These are phyloP conservation scores for Atherinomorus stipes DNA, from an alignment of 2,113 vertebrate species.

Conservation along the genomic window DNA sequence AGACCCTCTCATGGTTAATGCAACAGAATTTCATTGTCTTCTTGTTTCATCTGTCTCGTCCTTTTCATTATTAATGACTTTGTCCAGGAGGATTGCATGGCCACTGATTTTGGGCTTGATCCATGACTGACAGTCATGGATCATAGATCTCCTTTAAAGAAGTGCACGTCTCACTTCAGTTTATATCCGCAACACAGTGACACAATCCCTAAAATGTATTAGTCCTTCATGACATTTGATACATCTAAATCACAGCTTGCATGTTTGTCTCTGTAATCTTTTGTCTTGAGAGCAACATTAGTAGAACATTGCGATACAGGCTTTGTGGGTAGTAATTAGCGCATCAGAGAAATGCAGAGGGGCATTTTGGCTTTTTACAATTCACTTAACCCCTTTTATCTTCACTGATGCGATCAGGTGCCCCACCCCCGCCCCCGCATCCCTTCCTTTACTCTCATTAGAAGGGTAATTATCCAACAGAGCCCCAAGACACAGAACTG, in stretches of 20 bases:
- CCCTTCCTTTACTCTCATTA: conserved; percentile 51
- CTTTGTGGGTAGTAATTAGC: conserved; percentile 41
- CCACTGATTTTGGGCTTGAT: conserved; percentile 40
- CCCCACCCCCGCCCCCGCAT: background rate
- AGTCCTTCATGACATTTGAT: conserved; percentile 14
- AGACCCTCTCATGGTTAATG: conserved; percentile 66
- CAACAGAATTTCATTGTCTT: conserved; percentile 42
- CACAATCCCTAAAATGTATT: conserved; percentile 27
- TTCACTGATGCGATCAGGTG: conserved; percentile 55
- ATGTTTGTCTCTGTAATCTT: conserved; percentile 14
- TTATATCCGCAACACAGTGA: background rate
- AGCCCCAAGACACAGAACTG: conserved; percentile 50
- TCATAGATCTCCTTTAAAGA: conserved; percentile 19
- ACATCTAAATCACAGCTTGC: conserved; percentile 1
- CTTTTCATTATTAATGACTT: conserved; percentile 61
- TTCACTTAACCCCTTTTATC: conserved; percentile 66
- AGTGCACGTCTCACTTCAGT: conserved; percentile 23
- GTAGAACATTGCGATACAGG: background rate
- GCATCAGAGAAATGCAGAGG: conserved; percentile 38
- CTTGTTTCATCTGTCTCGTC: conserved; percentile 42
- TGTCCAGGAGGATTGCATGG: conserved; percentile 38
- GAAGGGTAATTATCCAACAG: conserved; percentile 67
- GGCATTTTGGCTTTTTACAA: conserved; percentile 50
- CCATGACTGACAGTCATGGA: conserved; percentile 39
- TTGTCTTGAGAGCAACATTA: conserved; percentile 25